These are phyloP conservation scores for Diadegma fenestrale DNA, from an alignment of 2,888 invertebrate species.

Conservation along the genomic window DNA sequence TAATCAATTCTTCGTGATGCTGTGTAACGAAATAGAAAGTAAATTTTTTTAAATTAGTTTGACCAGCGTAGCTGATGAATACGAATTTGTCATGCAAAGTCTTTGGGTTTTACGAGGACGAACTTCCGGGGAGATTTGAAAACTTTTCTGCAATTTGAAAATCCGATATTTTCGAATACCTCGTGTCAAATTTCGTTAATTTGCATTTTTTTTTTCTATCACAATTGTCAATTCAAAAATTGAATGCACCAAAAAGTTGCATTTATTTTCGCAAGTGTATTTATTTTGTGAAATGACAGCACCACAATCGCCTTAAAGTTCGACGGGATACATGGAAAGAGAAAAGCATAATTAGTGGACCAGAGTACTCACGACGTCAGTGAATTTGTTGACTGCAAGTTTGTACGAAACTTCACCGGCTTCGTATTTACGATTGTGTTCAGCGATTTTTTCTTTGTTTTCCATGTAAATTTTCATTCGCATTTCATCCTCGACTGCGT, in stretches of 20 bases:
- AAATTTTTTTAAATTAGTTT: background rate
- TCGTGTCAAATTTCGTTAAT: too few species aligned
- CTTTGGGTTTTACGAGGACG: too few species aligned
- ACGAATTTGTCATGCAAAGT: too few species aligned
- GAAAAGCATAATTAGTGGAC: background rate
- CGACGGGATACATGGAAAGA: background rate
- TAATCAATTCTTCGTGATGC: slow-evolving; percentile 92
- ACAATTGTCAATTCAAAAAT: too few species aligned
- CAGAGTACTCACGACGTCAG: slow-evolving; percentile 89
- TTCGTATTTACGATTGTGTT: slow-evolving; percentile 92
- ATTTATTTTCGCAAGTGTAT: too few species aligned
- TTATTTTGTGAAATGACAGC: too few species aligned
- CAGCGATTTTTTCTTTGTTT: slow-evolving; percentile 93
- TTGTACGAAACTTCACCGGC: slow-evolving; percentile 89
- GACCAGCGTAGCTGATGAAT: rapidly evolving
- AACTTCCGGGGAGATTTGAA: background rate
- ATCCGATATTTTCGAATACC: too few species aligned
- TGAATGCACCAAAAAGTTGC: too few species aligned
- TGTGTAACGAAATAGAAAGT: slow-evolving; percentile 66
- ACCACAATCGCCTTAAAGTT: too few species aligned
- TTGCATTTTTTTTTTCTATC: too few species aligned
- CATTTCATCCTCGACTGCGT: slow-evolving; percentile 92
- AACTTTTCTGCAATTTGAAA: too few species aligned
- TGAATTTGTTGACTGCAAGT: slow-evolving; percentile 92
- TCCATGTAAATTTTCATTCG: slow-evolving; percentile 96